These are phyloP conservation scores for Prionailurus viverrinus DNA, from an alignment of 2,113 vertebrate genomes.

Conservation along the genomic window DNA sequence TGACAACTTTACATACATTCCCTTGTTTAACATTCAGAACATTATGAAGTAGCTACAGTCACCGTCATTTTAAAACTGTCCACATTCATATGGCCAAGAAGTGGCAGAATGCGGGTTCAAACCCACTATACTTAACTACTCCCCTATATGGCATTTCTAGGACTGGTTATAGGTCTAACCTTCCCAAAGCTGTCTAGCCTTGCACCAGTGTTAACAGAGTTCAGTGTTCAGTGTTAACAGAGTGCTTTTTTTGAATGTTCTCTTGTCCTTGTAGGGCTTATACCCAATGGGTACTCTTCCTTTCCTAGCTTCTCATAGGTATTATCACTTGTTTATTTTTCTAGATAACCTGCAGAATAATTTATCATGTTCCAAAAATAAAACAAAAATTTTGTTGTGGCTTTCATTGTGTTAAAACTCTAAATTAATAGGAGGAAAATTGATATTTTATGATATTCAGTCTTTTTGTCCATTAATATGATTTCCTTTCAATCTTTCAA, in stretches of 20 bases:
- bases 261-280: neutral
- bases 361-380: neutral
- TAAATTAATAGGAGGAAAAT: neutral
- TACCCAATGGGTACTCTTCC: neutral
- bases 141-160: neutral
- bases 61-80: neutral
- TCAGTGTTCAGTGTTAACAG: neutral
- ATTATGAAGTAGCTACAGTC: neutral
- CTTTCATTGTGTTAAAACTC: neutral
- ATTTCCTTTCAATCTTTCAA: neutral
- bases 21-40: neutral
- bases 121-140: neutral
- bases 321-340: constrained; percentile 29
- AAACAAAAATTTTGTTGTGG: neutral
- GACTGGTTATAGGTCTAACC: neutral
- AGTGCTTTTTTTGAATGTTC: neutral
- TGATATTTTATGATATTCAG: neutral
- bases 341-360: neutral
- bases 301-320: neutral
- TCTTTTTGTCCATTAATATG: neutral
- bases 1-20: neutral
- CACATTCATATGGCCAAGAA: neutral
- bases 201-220: neutral
- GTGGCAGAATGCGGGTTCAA: neutral
- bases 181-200: neutral